Base-by-base conservation (phyloP, 2,797 vertebrate genomes). In the Cryptoprocta ferox region DNA sequence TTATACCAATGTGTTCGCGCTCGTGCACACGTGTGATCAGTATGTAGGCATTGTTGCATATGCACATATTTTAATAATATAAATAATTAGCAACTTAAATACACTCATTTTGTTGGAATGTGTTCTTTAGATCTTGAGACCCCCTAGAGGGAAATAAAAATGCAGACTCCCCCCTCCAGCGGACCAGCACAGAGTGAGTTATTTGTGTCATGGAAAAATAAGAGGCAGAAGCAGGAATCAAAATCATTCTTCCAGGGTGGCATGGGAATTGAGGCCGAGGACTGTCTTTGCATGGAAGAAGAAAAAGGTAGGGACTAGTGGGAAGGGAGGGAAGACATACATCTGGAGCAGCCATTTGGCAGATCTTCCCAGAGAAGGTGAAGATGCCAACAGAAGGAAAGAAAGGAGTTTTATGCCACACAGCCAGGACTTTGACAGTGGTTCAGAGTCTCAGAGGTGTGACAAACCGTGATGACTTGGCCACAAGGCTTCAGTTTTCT, bases 401-500 rank as follows among this genome's bases (percentile, higher is more conserved):
- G 26, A 73, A 90, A 90, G 48, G 7, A 5, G 6, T 16, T 66
- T 84, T 30, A 50, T 35, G 95, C 59, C 18, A n/a, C 14, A n/a
- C 24, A 65, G 24, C 80, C 39, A 32, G 48, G 45, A 70, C 21
- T 48, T 63, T 16, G 42, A 85, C 37, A 30, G 19, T 8, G 32
- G 42, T 37, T 94, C 70, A 30, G 42, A 68, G 70, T 92, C 83
- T 73, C 70, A 71, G 71, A 91, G 26, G 26, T 45, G 53, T 79
- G 87, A 66, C 45, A 56, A 71, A 76, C 26, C 65, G 56, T 10
- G 12, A 56, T 28, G 53, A 89, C 71, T 78, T 82, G 11, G 75
- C 71, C 82, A 59, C 32, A 26, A 35, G 87, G n/a, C 48, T 89
- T 95, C 24, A 0, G 12, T 92, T 93, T 97, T 75, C 70, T 75